phyloP scores from a whole-genome alignment of 2,888 invertebrate species.

The Griposia aprilina region DNA sequence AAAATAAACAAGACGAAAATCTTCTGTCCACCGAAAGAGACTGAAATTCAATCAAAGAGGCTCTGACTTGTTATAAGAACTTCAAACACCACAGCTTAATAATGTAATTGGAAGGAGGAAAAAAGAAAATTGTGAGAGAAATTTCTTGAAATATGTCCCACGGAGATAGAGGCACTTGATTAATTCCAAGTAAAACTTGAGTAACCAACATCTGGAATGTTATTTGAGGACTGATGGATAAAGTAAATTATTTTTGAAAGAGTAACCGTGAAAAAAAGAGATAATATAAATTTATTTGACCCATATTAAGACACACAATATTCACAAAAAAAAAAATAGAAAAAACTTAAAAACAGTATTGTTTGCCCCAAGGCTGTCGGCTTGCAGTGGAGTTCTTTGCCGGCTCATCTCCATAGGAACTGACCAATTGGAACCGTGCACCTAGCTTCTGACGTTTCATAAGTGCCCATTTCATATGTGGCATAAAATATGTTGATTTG shows the following conservation, averaged over 20 bases:
- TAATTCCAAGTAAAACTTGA: conserved; percentile 42
- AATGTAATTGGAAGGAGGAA: conserved; percentile 52
- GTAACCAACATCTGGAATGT: conserved; percentile 9
- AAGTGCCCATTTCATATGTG: no score
- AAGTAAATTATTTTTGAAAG: neutral
- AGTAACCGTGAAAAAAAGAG: no score
- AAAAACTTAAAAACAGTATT: no score
- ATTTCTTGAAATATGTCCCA: conserved; percentile 42
- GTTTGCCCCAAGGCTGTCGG: no score
- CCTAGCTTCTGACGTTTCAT: no score
- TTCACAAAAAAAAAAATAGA: no score
- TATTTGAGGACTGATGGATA: conserved; percentile 22
- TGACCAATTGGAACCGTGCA: no score
- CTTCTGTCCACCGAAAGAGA: conserved; percentile 21
- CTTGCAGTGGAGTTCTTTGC: no score
- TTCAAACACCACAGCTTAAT: conserved; percentile 62
- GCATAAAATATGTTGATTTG: no score
- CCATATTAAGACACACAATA: no score
- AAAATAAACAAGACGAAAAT: conserved; percentile 31
- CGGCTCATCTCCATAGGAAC: no score
- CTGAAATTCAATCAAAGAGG: conserved; percentile 54
- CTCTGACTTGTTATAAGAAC: conserved; percentile 60
- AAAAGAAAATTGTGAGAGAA: conserved; percentile 44
- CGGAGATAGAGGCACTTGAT: conserved; percentile 38
- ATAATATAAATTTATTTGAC: no score